Evolutionary conservation across 2,797 vertebrate genomes (phyloP).

Genomic region (Emys orbicularis): DNA sequence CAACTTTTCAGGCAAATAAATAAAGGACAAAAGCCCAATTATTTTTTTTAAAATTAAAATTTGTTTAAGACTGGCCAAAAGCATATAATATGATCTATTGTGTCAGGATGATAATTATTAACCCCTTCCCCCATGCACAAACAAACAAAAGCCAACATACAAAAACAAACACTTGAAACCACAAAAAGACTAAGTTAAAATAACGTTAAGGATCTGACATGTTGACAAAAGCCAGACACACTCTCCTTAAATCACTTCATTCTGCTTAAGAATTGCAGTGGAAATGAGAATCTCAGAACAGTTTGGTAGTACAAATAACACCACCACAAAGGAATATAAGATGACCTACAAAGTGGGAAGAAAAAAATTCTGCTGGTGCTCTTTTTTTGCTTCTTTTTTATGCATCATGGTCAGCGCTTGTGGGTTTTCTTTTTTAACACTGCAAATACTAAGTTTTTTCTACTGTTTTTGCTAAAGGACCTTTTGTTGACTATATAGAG

Average conservation of each 20-base stretch:
- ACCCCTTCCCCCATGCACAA: neutral
- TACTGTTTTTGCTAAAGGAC: neutral
- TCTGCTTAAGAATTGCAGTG: neutral
- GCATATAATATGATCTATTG: neutral
- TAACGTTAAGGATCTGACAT: neutral
- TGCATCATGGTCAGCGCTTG: neutral
- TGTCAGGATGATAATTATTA: neutral
- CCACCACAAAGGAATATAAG: neutral
- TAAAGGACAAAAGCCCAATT: neutral
- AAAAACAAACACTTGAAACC: neutral
- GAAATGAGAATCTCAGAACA: neutral
- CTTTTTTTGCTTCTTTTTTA: neutral
- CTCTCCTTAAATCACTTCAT: neutral
- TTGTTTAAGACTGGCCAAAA: neutral
- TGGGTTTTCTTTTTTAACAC: neutral
- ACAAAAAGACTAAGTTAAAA: conserved; percentile 17
- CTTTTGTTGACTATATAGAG: neutral
- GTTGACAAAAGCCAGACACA: neutral
- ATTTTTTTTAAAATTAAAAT: neutral
- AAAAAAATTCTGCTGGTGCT: neutral
- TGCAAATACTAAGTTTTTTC: neutral
- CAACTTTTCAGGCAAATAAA: neutral
- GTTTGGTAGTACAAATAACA: neutral
- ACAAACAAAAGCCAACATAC: neutral
- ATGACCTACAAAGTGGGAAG: neutral